Percentiles rank a stretch among this genome's conserved stretches.
Conservation (phyloP, 2,888 invertebrate species). For the Papilio protenor region DNA sequence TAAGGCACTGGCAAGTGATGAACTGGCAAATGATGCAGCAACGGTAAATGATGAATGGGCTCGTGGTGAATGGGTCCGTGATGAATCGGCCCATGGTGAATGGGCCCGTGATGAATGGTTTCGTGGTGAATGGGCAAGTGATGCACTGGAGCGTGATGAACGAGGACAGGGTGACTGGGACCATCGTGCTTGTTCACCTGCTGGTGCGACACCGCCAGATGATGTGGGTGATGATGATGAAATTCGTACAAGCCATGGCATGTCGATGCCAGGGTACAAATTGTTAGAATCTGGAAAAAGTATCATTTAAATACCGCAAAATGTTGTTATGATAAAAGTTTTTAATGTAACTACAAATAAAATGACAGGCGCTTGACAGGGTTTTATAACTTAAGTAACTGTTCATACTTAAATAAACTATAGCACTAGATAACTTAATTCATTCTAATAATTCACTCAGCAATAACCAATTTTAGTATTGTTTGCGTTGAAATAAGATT, state of each 20-base stretch:
- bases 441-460: no score
- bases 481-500: not conserved
- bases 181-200: slow-evolving; percentile 73
- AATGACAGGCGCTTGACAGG: not conserved
- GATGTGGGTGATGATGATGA: slow-evolving; percentile 67
- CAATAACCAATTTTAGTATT: not conserved
- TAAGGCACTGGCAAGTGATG: slow-evolving; percentile 57
- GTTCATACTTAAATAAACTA: not conserved
- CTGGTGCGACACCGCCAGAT: slow-evolving; percentile 76
- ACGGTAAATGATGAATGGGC: slow-evolving; percentile 48
- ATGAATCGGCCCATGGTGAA: slow-evolving; percentile 60
- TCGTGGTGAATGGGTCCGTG: not conserved
- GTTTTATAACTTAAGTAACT: no score
- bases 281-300: slow-evolving; percentile 62
- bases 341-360: not conserved
- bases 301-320: not conserved
- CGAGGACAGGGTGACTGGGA: slow-evolving; percentile 59
- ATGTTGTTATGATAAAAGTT: not conserved
- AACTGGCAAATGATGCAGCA: slow-evolving; percentile 57
- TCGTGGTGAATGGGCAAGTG: slow-evolving; percentile 57
- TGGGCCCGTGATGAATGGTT: no score
- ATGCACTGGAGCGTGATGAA: slow-evolving; percentile 55
- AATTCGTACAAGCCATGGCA: slow-evolving; percentile 75
- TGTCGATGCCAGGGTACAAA: slow-evolving; percentile 64
- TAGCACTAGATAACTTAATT: no score